phyloP scores from a whole-genome alignment of 2,113 vertebrate genomes.

The Ifrita kowaldi region DNA sequence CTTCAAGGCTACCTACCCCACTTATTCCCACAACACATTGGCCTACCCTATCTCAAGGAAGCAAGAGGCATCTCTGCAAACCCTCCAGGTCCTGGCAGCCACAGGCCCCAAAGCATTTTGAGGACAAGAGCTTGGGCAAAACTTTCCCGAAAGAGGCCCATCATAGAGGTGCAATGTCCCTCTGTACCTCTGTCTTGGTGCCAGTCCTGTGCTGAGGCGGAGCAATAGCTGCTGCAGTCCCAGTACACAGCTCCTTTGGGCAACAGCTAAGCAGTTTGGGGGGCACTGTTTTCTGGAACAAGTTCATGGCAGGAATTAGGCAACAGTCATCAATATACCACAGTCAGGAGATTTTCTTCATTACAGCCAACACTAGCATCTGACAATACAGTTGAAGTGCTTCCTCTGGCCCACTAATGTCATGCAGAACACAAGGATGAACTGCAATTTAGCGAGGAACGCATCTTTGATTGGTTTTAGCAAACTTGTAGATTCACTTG shows the following conservation, averaged over 20 bases:
- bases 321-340: neutral
- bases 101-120: neutral
- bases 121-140: neutral
- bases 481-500: neutral
- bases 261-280: neutral
- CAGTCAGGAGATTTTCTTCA: neutral
- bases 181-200: neutral
- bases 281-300: neutral
- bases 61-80: neutral
- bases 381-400: neutral
- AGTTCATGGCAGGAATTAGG: neutral
- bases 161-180: fast-evolving
- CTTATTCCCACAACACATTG: neutral
- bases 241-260: neutral
- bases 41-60: neutral
- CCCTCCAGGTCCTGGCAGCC: neutral
- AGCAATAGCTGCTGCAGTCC: neutral
- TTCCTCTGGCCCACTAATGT: neutral
- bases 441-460: neutral
- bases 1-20: neutral
- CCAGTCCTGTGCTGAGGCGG: neutral
- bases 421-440: neutral
- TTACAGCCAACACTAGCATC: neutral
- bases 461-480: neutral
- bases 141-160: neutral